Evolutionary conservation across 2,888 invertebrate genomes (phyloP), one percentile per base, ranked within the genome.

Genomic region (Pterostichus niger): DNA sequence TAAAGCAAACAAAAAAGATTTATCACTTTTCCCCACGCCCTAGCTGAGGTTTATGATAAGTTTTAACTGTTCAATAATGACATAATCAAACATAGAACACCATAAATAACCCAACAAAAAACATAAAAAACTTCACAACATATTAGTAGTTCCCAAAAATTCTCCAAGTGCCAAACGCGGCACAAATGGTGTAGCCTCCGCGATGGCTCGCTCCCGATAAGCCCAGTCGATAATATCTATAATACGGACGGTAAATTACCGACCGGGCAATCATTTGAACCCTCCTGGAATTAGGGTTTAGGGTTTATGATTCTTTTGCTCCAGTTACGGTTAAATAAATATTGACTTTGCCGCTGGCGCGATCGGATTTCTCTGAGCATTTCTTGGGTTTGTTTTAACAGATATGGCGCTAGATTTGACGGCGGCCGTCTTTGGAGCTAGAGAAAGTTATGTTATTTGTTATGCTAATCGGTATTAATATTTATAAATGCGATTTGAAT

Each of bases 191-290:
- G 56, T 40, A 17, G 59, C 24, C 52, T 17, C 77, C 10, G 10
- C 17, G 78, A 78, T 78, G 46, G 78, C 31, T 61, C 78, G 78
- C 78, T 78, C 46, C 61, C 59, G 78, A 78, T 78, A 78, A 78
- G 52, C 59, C 46, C 46, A 4, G 44, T 31, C 61, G 78, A 78
- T 78, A 78, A 78, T 78, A 78, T 78, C 78, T 78, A 78, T 78
- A 78, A 78, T 78, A 61, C 78, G 46, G 49, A 17, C 78, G 61
- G 56, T 61, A 78, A 78, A 78, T 78, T 78, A 78, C 78, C 56
- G 44, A 17, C 40, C 44, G 33, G 33, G 75, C 75, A 49, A 75
- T 75, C 15, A 75, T 52, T 46, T 24, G 61, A 77, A 61, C 78
- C 61, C 78, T 61, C 78, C 61, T 24, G 78, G 56, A 78, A 78